These are phyloP conservation scores for Tiliacea aurago DNA, from an alignment of 2,888 invertebrate genomes.

Conservation along the genomic window DNA sequence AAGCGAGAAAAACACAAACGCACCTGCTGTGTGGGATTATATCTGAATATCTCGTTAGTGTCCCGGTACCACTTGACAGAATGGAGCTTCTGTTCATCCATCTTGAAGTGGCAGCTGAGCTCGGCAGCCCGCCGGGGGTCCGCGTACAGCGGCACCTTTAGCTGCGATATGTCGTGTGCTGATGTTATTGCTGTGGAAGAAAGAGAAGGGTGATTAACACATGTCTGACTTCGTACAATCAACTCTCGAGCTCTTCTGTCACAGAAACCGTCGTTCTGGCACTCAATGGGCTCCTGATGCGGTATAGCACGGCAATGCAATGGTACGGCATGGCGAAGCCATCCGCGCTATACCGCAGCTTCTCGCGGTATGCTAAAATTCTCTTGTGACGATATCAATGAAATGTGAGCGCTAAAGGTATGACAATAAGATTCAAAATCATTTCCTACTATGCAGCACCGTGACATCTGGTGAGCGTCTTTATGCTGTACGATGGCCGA, in stretches of 20 bases:
- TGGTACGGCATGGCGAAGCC: no score
- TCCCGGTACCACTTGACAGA: conserved; percentile 89
- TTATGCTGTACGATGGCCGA: not conserved
- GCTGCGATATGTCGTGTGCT: conserved; percentile 86
- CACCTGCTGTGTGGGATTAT: conserved; percentile 85
- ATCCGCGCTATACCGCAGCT: no score
- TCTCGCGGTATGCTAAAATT: no score
- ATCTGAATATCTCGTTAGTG: conserved; percentile 87
- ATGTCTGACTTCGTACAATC: not conserved
- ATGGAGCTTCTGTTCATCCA: conserved; percentile 86
- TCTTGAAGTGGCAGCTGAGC: conserved; percentile 87
- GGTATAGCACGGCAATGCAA: no score
- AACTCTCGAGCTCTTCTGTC: not conserved
- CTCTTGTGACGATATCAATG: no score
- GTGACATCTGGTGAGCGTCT: no score
- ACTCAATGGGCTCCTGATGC: no score
- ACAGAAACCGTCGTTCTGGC: not conserved
- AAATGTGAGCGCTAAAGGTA: no score
- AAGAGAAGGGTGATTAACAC: conserved; percentile 20
- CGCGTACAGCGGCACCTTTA: conserved; percentile 86
- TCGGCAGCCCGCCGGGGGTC: conserved; percentile 88
- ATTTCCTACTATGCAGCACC: no score
- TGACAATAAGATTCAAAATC: no score
- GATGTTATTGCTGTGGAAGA: conserved; percentile 82
- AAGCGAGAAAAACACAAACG: conserved; percentile 31